Evolutionary conservation across 1,140 invertebrate species (phyloP), one percentile per base, ranked within the genome.

Genomic region (Pinna nobilis): DNA sequence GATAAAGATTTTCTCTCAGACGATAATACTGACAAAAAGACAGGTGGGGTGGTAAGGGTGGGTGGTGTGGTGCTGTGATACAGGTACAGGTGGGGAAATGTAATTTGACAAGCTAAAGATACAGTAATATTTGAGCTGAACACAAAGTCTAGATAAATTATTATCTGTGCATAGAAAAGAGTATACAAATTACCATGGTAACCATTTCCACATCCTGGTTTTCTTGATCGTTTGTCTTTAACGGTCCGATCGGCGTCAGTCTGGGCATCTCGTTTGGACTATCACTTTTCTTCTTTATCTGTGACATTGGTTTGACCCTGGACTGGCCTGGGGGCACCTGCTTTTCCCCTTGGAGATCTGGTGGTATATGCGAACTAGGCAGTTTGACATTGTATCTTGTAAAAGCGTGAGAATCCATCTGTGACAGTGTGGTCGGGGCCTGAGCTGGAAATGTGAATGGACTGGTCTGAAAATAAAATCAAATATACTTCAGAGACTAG

Each of bases 381-480:
- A 50, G 51, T 37, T 57, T 72, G 20, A 55, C 65, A 20, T 68
- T 37, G 53, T 66, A 72, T 57, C 51, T 25, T 15, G 18, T n/a
- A 35, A 66, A 66, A 25, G 63, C 63, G 13, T 63, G 70, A 9
- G 44, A 51, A 57, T 59, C 51, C 41, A 53, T 25, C 50, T 57
- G 39, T 44, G 70, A 44, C 28, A 70, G 51, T 9, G 20, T 50
- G 9, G 23, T 61, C 59, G 70, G 30, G 28, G 67, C 50, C 28
- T 66, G 57, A 18, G 73, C 25, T 6, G 73, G 73, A 60, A 75
- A 75, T 18, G 73, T 75, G 28, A 75, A 75, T 9, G 73, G 73
- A 49, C 70, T 75, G 13, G 18, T 30, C 59, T 63, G 59, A 18
- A 25, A 44, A 9, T 9, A 20, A 3, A 30, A 33, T n/a, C 15